Evolutionary conservation across 1,140 invertebrate species (phyloP).

Genomic region (Cepaea nemoralis): DNA sequence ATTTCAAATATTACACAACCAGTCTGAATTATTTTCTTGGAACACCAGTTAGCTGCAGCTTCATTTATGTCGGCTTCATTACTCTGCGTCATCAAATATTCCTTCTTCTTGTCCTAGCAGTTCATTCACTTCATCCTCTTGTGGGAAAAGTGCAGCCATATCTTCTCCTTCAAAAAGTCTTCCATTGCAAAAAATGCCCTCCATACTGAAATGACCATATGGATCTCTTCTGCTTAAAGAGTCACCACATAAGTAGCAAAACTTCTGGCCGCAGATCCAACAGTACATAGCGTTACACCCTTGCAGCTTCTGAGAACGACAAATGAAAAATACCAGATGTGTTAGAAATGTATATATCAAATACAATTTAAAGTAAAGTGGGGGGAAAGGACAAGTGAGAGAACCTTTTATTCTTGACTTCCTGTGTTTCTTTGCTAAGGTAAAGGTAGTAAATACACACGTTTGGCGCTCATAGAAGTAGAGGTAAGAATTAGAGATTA

Average conservation of each 20-base stretch:
- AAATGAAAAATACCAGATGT: constrained; percentile 1
- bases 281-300: constrained; percentile 29
- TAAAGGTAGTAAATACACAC: too few relatives aligned
- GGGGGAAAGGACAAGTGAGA: too few relatives aligned
- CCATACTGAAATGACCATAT: constrained; percentile 19
- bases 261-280: constrained; percentile 18
- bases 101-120: constrained; percentile 18
- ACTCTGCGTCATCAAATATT: constrained; percentile 30
- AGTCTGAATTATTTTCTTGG: too few relatives aligned
- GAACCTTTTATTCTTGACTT: too few relatives aligned
- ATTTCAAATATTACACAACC: too few relatives aligned
- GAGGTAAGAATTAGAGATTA: too few relatives aligned
- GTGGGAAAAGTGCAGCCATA: neutral
- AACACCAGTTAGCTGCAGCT: too few relatives aligned
- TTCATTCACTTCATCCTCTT: neutral
- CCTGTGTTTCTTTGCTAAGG: too few relatives aligned
- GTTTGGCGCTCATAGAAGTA: too few relatives aligned
- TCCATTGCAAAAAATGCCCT: neutral
- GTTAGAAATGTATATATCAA: neutral
- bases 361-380: too few relatives aligned
- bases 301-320: constrained; percentile 23
- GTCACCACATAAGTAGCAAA: constrained; percentile 23
- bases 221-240: neutral
- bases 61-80: too few relatives aligned
- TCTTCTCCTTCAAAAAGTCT: constrained; percentile 21